phyloP scores from a whole-genome alignment of 1,140 invertebrate species.

The Pararge aegeria region DNA sequence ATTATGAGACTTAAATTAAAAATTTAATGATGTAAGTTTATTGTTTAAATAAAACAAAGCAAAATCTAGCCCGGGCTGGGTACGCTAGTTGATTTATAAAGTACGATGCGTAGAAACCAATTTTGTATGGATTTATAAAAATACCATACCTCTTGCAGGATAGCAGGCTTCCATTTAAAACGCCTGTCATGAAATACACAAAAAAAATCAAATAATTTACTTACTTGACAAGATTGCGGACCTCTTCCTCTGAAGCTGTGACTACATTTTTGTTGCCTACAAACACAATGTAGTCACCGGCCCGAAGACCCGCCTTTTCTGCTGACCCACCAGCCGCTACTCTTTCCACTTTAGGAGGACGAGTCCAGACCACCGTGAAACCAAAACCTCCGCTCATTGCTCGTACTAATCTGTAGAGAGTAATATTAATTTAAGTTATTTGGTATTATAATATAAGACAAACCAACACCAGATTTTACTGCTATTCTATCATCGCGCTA shows the following conservation, averaged over 20 bases:
- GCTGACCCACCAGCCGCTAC: slow-evolving; percentile 91
- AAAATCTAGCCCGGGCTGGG: no score
- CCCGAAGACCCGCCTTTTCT: slow-evolving; percentile 87
- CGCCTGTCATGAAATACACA: neutral
- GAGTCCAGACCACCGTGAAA: slow-evolving; percentile 95
- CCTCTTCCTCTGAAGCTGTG: slow-evolving; percentile 88
- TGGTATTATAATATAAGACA: no score
- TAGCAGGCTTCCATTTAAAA: no score
- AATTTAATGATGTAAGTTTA: no score
- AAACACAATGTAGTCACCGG: slow-evolving; percentile 93
- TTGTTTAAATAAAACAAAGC: no score
- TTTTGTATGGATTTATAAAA: no score
- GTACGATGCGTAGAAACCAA: no score
- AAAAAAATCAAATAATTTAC: slow-evolving; percentile 37
- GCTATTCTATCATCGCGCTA: no score
- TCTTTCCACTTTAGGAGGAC: slow-evolving; percentile 92
- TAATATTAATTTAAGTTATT: neutral
- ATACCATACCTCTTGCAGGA: no score
- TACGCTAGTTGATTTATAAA: no score
- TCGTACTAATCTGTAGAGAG: slow-evolving; percentile 72
- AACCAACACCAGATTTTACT: no score
- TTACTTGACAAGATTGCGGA: slow-evolving; percentile 89
- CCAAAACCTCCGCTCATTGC: slow-evolving; percentile 85
- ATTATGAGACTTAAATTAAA: no score
- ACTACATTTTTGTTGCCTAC: slow-evolving; percentile 92